Percentiles rank a stretch among this genome's conserved stretches.
Conservation (phyloP, 2,888 invertebrate species). For the Drosophila melanosoma region DNA sequence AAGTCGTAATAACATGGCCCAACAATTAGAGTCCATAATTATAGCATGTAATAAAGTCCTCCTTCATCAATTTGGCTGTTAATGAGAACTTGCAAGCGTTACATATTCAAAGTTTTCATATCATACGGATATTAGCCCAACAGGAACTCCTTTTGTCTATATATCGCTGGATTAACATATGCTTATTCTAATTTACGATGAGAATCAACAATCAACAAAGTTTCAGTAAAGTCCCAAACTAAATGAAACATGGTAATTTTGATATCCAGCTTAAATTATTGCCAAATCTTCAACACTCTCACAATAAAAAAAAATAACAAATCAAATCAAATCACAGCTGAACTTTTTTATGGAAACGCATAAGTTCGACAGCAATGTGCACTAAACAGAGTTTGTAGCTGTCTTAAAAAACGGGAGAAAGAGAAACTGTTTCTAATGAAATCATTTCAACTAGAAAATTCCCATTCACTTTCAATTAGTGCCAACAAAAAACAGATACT, state of each 20-base stretch:
- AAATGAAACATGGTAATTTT: background rate
- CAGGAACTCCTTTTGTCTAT: background rate
- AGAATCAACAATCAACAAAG: background rate
- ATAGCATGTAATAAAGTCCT: constrained; percentile 4
- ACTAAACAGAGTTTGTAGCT: background rate
- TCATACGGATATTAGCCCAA: background rate
- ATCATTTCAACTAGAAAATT: constrained; percentile 22
- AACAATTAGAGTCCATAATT: constrained; percentile 30
- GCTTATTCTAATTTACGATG: background rate
- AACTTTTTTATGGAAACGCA: background rate
- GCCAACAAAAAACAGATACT: background rate
- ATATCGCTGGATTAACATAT: background rate
- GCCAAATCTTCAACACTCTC: background rate
- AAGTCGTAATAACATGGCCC: constrained; percentile 24
- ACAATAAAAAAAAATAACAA: background rate
- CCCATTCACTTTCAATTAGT: constrained; percentile 30
- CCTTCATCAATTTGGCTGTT: constrained; percentile 27
- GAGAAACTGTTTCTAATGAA: constrained; percentile 15
- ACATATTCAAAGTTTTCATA: constrained; percentile 2
- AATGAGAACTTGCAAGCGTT: constrained; percentile 13
- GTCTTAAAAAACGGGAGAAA: background rate
- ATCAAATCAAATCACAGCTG: background rate
- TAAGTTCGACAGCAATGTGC: background rate
- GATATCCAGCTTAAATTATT: background rate
- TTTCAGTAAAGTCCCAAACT: background rate